Evolutionary conservation across 2,797 vertebrate species (phyloP).

Genomic region (Neomorphus geoffroyi): DNA sequence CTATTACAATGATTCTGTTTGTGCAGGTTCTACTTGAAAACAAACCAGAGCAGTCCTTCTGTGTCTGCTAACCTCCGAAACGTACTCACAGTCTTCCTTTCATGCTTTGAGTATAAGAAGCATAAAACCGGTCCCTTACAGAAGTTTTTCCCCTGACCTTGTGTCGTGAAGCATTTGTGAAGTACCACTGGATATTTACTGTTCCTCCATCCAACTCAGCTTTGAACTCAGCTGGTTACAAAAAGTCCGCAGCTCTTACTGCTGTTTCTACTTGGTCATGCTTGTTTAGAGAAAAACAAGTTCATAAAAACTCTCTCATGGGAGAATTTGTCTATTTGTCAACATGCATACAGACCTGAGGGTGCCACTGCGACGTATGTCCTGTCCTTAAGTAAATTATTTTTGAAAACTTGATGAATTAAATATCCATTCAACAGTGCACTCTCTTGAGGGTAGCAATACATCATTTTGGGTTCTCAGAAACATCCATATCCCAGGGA

Average conservation of each 20-base stretch:
- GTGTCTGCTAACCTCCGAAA: not conserved
- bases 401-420: not conserved
- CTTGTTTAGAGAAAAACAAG: not conserved
- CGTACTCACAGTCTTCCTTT: not conserved
- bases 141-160: not conserved
- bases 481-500: not conserved
- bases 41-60: not conserved
- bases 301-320: not conserved
- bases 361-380: not conserved
- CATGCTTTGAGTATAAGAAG: not conserved
- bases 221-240: not conserved
- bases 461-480: not conserved
- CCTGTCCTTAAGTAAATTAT: not conserved
- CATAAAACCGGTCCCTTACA: not conserved
- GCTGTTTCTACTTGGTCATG: not conserved
- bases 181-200: not conserved
- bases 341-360: not conserved
- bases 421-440: accelerated
- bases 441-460: accelerated
- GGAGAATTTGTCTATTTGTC: not conserved
- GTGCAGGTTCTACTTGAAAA: not conserved
- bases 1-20: not conserved
- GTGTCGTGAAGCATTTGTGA: not conserved
- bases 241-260: not conserved
- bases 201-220: not conserved